These are phyloP conservation scores for Desmophyllum pertusum DNA, from an alignment of 92 coral and sea anemone species.

Conservation along the genomic window DNA sequence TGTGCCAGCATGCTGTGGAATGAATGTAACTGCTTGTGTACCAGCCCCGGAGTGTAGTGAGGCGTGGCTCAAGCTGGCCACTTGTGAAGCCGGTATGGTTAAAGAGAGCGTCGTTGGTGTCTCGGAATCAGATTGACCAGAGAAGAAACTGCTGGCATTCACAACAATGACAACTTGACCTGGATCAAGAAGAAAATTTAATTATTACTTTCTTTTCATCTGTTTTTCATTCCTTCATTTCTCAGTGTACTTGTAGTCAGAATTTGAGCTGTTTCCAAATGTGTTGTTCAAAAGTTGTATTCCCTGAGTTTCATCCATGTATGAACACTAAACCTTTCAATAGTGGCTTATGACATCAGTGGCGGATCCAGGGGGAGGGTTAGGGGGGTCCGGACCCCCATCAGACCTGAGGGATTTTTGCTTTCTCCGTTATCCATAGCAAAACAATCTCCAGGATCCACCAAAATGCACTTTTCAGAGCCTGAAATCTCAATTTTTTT, in stretches of 20 bases:
- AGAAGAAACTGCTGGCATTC: slow-evolving; percentile 82
- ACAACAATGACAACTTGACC: slow-evolving; percentile 94
- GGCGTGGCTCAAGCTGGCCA: slow-evolving; percentile 72
- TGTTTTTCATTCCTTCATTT: neutral
- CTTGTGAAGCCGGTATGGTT: slow-evolving; percentile 78
- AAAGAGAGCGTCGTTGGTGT: slow-evolving; percentile 79
- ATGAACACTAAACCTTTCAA: neutral
- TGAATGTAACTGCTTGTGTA: slow-evolving; percentile 74
- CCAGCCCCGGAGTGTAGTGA: slow-evolving; percentile 70
- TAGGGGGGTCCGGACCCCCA: too few relatives aligned
- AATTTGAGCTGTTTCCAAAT: too few relatives aligned
- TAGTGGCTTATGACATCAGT: too few relatives aligned
- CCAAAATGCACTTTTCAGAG: too few relatives aligned
- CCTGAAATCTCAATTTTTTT: too few relatives aligned
- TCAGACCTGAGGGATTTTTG: too few relatives aligned
- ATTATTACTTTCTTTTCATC: too few relatives aligned
- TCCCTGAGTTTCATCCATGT: neutral
- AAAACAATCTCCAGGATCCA: too few relatives aligned
- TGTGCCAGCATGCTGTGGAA: slow-evolving; percentile 69
- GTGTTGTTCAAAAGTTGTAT: neutral
- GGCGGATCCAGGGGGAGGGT: too few relatives aligned
- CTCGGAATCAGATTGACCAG: slow-evolving; percentile 74
- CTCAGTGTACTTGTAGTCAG: neutral
- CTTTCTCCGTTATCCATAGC: too few relatives aligned
- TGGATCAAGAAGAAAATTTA: slow-evolving; percentile 2